Conservation (phyloP, 2,888 invertebrate genomes). For the Scelioninae gen. 1 region DNA sequence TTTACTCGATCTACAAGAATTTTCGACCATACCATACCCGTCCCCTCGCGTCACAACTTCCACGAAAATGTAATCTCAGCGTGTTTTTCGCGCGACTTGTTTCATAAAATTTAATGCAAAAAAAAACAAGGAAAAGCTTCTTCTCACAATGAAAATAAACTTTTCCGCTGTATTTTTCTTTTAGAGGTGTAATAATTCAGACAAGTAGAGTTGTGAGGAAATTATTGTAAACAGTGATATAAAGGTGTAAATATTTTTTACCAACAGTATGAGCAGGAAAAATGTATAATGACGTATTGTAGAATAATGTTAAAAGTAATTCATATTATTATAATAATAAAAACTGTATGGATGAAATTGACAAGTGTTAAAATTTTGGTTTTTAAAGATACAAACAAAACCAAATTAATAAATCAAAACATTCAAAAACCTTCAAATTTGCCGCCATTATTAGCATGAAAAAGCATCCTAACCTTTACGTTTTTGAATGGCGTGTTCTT, state of each 20-base stretch:
- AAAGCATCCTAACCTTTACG: too few relatives aligned
- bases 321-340: too few relatives aligned
- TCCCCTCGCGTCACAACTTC: slow-evolving; percentile 23
- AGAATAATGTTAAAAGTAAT: too few relatives aligned
- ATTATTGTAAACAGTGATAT: not conserved
- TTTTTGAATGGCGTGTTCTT: too few relatives aligned
- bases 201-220: not conserved
- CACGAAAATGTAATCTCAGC: slow-evolving; percentile 42
- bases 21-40: slow-evolving; percentile 53
- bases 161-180: slow-evolving; percentile 26
- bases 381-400: too few relatives aligned
- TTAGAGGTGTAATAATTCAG: not conserved
- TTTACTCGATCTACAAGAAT: slow-evolving; percentile 61
- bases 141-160: slow-evolving; percentile 35
- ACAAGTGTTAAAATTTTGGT: too few relatives aligned
- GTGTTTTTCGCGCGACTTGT: slow-evolving; percentile 60
- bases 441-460: too few relatives aligned
- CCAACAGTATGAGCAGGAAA: too few relatives aligned
- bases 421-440: too few relatives aligned
- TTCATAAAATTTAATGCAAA: slow-evolving; percentile 46
- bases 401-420: too few relatives aligned
- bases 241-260: not conserved
- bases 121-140: slow-evolving; percentile 1
- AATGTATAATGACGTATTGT: too few relatives aligned
- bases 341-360: too few relatives aligned